Base-by-base conservation (phyloP, 2,797 vertebrate genomes). In the Gambelia wislizenii region DNA sequence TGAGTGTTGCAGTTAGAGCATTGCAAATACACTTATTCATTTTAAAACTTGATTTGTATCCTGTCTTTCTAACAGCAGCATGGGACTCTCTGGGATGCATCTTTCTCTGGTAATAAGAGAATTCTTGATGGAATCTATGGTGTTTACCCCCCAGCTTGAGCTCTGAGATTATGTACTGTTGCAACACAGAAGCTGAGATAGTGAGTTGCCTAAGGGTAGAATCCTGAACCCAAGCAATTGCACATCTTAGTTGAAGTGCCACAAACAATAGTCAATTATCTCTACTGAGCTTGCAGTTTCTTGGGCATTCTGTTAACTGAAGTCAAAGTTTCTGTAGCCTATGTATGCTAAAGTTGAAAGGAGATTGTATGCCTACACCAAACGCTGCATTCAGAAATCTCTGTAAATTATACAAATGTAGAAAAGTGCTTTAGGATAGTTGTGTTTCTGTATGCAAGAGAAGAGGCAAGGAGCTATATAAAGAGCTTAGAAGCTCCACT, bases 1-100 rank as follows among this genome's bases (percentile, higher is more conserved):
- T 76, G 25, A 27, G 91, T 92, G 87, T 76, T 91, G 88, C 87
- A 30, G 0, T 72, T 93, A 47, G 61, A 74, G 61, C 67, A 75
- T 25, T 89, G 91, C 84, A 80, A 6, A 12, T 70, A 7, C 75
- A 75, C 54, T 85, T 6, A 78, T 33, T 67, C 33, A 67, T 67
- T 13, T 33, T 33, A 10, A 67, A 67, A 67, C 18, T 72, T 72
- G n/a, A 22, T 72, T 39, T 72, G 16, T 20, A 72, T 72, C 18
- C 70, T 39, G 1, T 39, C 5, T 72, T 72, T 72, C 36, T 72
- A n/a, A 36, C 16, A 72, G 16, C 39, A 72, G 20, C 18, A 72
- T 72, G 36, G 13, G n/a, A 39, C 16, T 72, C 36, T 18, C 6
- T 2, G 70, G n/a, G 3, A 72, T 18, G 5, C 49, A 39, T 1